Evolutionary conservation across 2,797 vertebrate species (phyloP), one percentile per base, ranked within the genome.

Genomic region (Odontamblyopus rebecca): DNA sequence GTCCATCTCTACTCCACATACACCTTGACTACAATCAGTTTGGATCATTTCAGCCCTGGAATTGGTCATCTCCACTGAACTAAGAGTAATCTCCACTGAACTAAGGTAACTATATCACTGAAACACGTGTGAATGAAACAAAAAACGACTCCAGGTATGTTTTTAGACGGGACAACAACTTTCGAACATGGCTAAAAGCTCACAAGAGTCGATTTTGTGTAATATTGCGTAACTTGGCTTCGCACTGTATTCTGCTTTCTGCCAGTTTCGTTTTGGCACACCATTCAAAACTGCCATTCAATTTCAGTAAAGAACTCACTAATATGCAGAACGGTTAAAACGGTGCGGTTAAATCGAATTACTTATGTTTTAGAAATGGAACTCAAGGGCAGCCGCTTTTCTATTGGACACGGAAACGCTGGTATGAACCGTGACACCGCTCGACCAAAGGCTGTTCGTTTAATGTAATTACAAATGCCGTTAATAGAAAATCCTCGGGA

Each of bases 381-480:
- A 19, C 44, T 44, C 35, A 38, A 66, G 19, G 51, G 30, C 16
- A 67, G 30, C 30, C 1, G 18, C 5, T 16, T 5, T 65, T 12
- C 12, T 35, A 41, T 61, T 32, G 50, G 38, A 59, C 16, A 35
- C 8, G 15, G 26, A 65, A 38, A 9, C 1, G 35, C 7, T 2
- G 2, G 8, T 18, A 4, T 11, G 65, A 5, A 35, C 6, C 56
- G 9, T 7, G 23, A 3, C 16, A 29, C 13, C 38, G 12, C 57
- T 71, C 56, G 27, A 64, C 18, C 6, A 3, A 6, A 15, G 48
- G 15, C 35, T 35, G 35, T 27, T 67, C 61, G 66, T 41, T 69
- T 35, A 65, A 61, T 7, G 51, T 56, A 65, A 72, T 80, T 70
- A 68, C 16, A 48, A 16, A 5, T 66, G 32, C 26, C 27, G 30